These are phyloP conservation scores for Epicauta chinensis DNA, from an alignment of 1,140 invertebrate genomes.

Conservation along the genomic window DNA sequence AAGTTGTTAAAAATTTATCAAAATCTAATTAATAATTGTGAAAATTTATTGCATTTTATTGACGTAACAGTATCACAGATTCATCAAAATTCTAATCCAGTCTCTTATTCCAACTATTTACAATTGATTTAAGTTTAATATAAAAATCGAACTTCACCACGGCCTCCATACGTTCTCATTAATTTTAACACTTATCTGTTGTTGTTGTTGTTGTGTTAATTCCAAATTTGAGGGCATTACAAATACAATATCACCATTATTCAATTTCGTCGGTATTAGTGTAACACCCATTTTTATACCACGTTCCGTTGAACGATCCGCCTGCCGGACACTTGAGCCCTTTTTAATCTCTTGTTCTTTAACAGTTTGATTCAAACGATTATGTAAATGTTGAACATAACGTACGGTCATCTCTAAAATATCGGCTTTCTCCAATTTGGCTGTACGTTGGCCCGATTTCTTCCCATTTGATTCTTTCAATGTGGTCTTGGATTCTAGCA, in stretches of 20 bases:
- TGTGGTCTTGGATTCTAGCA: slow-evolving; percentile 48
- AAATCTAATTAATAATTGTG: too few species aligned
- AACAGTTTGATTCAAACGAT: slow-evolving; percentile 21
- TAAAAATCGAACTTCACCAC: neutral
- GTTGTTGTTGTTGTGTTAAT: neutral
- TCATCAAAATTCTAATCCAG: too few species aligned
- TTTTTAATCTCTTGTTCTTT: slow-evolving; percentile 5
- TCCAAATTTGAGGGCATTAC: slow-evolving; percentile 30
- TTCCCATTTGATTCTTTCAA: slow-evolving; percentile 23
- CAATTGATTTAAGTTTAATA: too few species aligned
- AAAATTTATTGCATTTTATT: too few species aligned
- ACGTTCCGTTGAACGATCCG: slow-evolving; percentile 18
- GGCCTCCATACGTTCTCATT: neutral
- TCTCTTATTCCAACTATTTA: too few species aligned
- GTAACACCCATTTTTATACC: slow-evolving; percentile 26
- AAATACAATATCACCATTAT: slow-evolving; percentile 34
- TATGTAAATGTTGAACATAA: slow-evolving; percentile 48
- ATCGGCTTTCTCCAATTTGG: slow-evolving; percentile 62
- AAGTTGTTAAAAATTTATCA: too few species aligned
- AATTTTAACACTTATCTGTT: neutral
- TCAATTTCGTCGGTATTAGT: slow-evolving; percentile 33
- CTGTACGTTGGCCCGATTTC: slow-evolving; percentile 41
- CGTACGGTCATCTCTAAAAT: slow-evolving; percentile 61
- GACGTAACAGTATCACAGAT: too few species aligned
- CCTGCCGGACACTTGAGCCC: slow-evolving; percentile 21